Evolutionary conservation across 2,113 vertebrate species (phyloP).

Genomic region (Vulpes vulpes): DNA sequence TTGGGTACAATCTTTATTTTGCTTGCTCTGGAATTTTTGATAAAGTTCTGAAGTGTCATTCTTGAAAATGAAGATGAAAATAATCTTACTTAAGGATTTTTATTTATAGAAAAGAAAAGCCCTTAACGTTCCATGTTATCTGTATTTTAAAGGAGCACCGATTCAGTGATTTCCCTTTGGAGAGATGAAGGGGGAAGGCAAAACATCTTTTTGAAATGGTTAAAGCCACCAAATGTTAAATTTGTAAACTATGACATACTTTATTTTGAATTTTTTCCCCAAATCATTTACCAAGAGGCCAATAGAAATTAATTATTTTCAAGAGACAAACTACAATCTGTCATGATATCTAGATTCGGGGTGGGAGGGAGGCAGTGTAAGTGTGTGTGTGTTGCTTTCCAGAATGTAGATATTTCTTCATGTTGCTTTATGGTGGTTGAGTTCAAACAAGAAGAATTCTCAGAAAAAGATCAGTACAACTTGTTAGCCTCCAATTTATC

Average conservation of each 20-base stretch:
- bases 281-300: neutral
- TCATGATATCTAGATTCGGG: conserved; percentile 67
- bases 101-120: neutral
- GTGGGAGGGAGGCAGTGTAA: conserved; percentile 46
- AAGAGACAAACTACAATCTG: neutral
- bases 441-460: conserved; percentile 82
- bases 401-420: conserved; percentile 66
- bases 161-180: conserved; percentile 30
- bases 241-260: neutral
- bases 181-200: neutral
- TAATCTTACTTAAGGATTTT: conserved; percentile 53
- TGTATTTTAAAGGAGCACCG: neutral
- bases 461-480: conserved; percentile 77
- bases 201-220: neutral
- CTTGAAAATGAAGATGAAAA: conserved; percentile 65
- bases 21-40: conserved; percentile 71
- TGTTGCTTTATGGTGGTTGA: conserved; percentile 78
- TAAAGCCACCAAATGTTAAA: conserved; percentile 22
- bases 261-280: neutral
- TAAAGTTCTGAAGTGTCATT: conserved; percentile 66
- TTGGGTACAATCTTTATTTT: conserved; percentile 61
- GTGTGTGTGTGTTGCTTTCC: conserved; percentile 45
- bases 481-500: conserved; percentile 80
- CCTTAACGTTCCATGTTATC: neutral
- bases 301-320: conserved; percentile 58